Percentiles rank a stretch among this genome's conserved stretches.
phyloP scores from a whole-genome alignment of 2,888 invertebrate species.

The Sesia bembeciformis region DNA sequence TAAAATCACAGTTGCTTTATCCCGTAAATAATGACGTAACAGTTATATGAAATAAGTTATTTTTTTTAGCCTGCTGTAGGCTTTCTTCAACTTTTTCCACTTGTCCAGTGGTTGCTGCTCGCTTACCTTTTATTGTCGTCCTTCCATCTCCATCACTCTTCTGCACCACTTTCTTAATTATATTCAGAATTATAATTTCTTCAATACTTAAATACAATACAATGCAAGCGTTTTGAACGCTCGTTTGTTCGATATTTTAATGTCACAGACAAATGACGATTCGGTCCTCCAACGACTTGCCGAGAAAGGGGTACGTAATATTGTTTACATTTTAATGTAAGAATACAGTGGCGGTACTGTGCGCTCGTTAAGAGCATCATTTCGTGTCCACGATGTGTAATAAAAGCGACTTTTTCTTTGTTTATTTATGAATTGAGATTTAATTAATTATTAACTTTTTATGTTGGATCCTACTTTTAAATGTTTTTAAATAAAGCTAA shows the following conservation, averaged over 20 bases:
- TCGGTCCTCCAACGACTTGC: slow-evolving; percentile 44
- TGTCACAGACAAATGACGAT: slow-evolving; percentile 61
- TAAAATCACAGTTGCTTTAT: too few species aligned
- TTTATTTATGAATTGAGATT: not conserved
- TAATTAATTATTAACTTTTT: not conserved
- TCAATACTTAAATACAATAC: not conserved
- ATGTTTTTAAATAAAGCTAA: too few species aligned
- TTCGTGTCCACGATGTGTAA: slow-evolving; percentile 34
- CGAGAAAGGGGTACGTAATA: slow-evolving; percentile 42
- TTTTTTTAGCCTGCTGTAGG: too few species aligned
- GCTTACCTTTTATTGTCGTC: too few species aligned
- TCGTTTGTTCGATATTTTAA: slow-evolving; percentile 23
- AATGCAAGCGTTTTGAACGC: slow-evolving; percentile 19
- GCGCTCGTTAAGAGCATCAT: slow-evolving; percentile 57
- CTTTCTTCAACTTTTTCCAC: too few species aligned
- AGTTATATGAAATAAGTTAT: too few species aligned
- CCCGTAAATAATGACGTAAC: too few species aligned
- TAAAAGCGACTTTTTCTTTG: slow-evolving; percentile 4
- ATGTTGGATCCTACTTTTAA: too few species aligned
- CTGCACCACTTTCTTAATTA: too few species aligned
- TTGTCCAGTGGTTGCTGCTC: too few species aligned
- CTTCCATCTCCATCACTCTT: too few species aligned
- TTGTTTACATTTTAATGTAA: slow-evolving; percentile 70
- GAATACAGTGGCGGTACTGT: slow-evolving; percentile 37
- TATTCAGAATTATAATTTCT: too few species aligned